Percentiles rank a stretch among this genome's conserved stretches.
Evolutionary conservation across 2,113 vertebrate genomes (phyloP).

Genomic region (Crotalus horridus): DNA sequence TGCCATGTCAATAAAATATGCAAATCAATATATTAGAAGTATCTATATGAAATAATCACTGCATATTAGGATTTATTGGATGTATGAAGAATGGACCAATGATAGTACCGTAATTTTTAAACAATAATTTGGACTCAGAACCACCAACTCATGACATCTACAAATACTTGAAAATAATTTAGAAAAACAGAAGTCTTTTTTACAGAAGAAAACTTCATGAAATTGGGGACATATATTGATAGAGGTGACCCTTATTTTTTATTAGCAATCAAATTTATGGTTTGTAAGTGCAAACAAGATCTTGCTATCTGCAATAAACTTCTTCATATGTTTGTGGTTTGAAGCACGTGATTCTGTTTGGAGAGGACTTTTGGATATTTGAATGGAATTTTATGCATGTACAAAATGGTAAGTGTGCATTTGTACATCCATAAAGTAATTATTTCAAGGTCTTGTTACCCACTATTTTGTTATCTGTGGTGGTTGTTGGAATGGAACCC

Average conservation of each 20-base stretch:
- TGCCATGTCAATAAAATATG: slow-evolving; percentile 60
- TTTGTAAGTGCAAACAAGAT: not conserved
- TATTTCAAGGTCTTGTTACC: not conserved
- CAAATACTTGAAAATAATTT: not conserved
- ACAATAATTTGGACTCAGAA: not conserved
- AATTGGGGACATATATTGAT: not conserved
- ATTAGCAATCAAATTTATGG: not conserved
- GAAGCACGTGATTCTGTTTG: not conserved
- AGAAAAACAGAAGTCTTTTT: not conserved
- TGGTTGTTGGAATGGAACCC: not conserved
- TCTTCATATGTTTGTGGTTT: not conserved
- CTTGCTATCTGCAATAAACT: not conserved
- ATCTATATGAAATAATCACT: slow-evolving; percentile 3
- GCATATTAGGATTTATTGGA: slow-evolving; percentile 14
- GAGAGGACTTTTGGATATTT: not conserved
- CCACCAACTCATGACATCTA: not conserved
- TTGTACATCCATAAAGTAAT: not conserved
- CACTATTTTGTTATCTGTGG: not conserved
- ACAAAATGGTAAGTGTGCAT: not conserved
- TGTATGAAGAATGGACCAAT: not conserved
- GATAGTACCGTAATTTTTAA: not conserved
- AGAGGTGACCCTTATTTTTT: not conserved
- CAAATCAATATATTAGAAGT: slow-evolving; percentile 55
- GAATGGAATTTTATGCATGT: not conserved
- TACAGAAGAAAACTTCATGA: not conserved